Evolutionary conservation across 2,113 vertebrate genomes (phyloP), one percentile per base, ranked within the genome.

Genomic region (Brachyhypopomus occidentalis): DNA sequence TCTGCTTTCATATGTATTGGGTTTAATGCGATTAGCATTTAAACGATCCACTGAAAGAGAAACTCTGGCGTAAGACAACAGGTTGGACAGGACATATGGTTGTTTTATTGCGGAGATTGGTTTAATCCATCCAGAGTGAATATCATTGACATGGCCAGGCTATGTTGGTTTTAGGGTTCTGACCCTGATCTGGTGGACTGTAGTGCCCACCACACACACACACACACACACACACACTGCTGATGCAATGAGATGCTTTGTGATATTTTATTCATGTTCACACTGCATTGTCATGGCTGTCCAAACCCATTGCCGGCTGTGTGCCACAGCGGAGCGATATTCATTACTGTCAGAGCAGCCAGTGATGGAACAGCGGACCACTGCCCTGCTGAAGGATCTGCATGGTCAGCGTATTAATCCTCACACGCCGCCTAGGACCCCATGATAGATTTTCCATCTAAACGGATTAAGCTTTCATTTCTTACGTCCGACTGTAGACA

Each of bases 381-480:
- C 64, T 34, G 84, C 79, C 77, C 76, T 80, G 72, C 78, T 90
- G 90, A 93, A 91, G 85, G 89, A 90, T 90, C 86, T 90, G 85
- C 90, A 86, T 87, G 83, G 88, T 91, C 90, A 92, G 88, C 82
- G 87, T 86, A 91, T 90, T 92, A 92, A 92, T 90, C 89, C 86
- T 81, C 83, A 48, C 87, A 86, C 85, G 86, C 64, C 20, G 81
- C 6, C 77, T 14, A 60, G 83, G 2, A 71, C 81, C 79, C 86
- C 83, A 45, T 84, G 83, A 90, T 93, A 87, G 89, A 91, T 91
- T 92, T 93, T 90, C 89, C 87, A 90, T 92, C 89, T 88, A 88
- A 92, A 90, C 83, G 85, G 88, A 92, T 93, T 92, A 92, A 80
- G 85, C 87, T 86, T 89, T 89, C 82, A 91, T 94, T 91, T 89